These are phyloP conservation scores for Dromococcyx pavoninus DNA, from an alignment of 2,797 vertebrate species.

Conservation along the genomic window DNA sequence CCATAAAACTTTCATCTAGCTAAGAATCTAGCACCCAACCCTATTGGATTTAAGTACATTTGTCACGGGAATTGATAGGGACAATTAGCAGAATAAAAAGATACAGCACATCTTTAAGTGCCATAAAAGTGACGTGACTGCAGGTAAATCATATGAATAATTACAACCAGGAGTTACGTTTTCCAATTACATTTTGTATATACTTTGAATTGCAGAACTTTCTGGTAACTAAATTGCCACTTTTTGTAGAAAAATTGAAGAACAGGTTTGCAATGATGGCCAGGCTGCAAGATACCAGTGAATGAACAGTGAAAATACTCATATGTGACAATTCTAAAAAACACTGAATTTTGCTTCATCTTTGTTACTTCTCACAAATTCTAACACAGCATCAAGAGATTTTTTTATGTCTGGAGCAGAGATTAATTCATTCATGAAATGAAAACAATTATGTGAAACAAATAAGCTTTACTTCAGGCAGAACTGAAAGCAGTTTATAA, in stretches of 20 bases:
- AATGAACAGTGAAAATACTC: neutral
- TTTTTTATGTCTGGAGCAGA: neutral
- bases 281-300: neutral
- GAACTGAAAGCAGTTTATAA: constrained; percentile 26
- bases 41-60: neutral
- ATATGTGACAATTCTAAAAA: neutral
- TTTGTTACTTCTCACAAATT: neutral
- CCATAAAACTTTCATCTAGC: neutral
- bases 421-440: constrained; percentile 19
- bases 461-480: constrained; percentile 8
- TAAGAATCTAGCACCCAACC: neutral
- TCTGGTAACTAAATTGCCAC: neutral
- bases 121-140: constrained; percentile 21
- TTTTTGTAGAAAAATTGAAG: neutral
- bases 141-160: constrained; percentile 54
- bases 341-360: neutral
- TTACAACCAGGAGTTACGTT: constrained; percentile 25
- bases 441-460: constrained; percentile 21
- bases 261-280: neutral
- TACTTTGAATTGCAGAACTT: neutral
- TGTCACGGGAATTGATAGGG: constrained; percentile 22
- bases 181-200: neutral
- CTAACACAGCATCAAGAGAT: neutral
- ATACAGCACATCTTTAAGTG: constrained; percentile 6
- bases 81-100: constrained; percentile 39